These are phyloP conservation scores for Siniperca knerii DNA, from an alignment of 2,113 vertebrate species.

Conservation along the genomic window DNA sequence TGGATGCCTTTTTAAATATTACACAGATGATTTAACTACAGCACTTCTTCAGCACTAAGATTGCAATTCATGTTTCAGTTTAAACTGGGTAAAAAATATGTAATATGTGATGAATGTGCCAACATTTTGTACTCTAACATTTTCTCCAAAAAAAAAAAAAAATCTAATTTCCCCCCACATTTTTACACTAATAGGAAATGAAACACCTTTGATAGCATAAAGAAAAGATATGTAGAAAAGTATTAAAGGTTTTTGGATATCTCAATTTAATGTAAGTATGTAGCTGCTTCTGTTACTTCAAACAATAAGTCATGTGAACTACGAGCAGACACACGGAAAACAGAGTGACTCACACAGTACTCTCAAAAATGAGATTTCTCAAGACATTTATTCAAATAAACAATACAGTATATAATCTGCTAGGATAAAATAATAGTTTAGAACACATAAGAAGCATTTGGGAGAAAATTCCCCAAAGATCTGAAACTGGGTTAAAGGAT, in stretches of 20 bases:
- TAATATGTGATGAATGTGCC: conserved; percentile 16
- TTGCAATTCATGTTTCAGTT: too few relatives aligned
- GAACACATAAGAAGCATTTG: conserved; percentile 81
- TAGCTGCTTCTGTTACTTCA: conserved; percentile 80
- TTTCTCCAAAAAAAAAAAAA: conserved; percentile 85
- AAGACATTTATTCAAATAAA: conserved; percentile 87
- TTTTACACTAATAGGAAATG: conserved; percentile 85
- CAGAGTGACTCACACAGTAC: conserved; percentile 79
- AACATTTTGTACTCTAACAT: conserved; percentile 87
- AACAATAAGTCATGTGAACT: conserved; percentile 74
- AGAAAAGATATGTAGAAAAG: conserved; percentile 87
- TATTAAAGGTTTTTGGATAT: conserved; percentile 84
- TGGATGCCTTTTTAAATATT: too few relatives aligned
- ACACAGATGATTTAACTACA: neutral
- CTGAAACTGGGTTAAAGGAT: conserved; percentile 72
- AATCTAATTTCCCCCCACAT: conserved; percentile 78
- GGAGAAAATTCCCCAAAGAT: conserved; percentile 70
- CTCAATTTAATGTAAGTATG: conserved; percentile 73
- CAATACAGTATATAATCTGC: conserved; percentile 83
- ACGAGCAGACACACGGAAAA: conserved; percentile 74
- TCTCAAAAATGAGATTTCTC: conserved; percentile 81
- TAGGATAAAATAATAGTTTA: conserved; percentile 83
- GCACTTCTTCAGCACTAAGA: too few relatives aligned
- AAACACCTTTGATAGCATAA: conserved; percentile 83
- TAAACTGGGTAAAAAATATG: too few relatives aligned